These are phyloP conservation scores for Drosophila carrolli DNA, from an alignment of 1,140 invertebrate species.

Conservation along the genomic window DNA sequence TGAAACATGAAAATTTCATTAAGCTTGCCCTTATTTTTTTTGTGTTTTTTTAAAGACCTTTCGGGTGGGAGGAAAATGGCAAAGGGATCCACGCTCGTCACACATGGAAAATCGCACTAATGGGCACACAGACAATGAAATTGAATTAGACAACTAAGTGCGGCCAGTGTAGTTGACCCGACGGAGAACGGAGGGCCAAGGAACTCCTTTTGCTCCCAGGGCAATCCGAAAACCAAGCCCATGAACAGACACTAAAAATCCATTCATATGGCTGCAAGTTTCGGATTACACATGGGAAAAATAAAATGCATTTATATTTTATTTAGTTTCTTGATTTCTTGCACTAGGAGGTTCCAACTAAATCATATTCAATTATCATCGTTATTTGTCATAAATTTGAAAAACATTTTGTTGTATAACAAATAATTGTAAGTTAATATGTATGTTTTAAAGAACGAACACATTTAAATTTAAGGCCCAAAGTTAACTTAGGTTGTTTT, in stretches of 20 bases:
- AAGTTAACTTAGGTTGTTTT: no score
- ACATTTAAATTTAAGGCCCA: no score
- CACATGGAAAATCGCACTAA: constrained; percentile 56
- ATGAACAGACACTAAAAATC: constrained; percentile 7
- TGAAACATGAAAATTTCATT: constrained; percentile 81
- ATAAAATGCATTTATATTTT: background rate
- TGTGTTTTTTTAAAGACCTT: constrained; percentile 5
- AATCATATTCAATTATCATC: no score
- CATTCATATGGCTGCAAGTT: constrained; percentile 35
- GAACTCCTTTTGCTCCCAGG: constrained; percentile 6
- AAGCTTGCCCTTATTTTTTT: constrained; percentile 24
- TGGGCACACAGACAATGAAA: constrained; percentile 72
- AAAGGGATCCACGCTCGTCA: constrained; percentile 33
- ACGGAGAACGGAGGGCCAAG: constrained; percentile 1
- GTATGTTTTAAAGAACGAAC: no score
- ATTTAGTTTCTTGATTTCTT: no score
- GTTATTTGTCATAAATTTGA: no score
- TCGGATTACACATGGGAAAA: background rate
- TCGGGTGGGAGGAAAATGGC: constrained; percentile 7
- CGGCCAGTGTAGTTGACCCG: constrained; percentile 15
- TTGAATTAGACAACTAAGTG: constrained; percentile 73
- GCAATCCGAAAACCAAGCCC: constrained; percentile 16
- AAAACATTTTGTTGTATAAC: no score
- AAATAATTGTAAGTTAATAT: no score
- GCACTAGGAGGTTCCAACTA: no score